Base-by-base conservation (phyloP, 2,888 invertebrate species). In the Tortricodes alternella region DNA sequence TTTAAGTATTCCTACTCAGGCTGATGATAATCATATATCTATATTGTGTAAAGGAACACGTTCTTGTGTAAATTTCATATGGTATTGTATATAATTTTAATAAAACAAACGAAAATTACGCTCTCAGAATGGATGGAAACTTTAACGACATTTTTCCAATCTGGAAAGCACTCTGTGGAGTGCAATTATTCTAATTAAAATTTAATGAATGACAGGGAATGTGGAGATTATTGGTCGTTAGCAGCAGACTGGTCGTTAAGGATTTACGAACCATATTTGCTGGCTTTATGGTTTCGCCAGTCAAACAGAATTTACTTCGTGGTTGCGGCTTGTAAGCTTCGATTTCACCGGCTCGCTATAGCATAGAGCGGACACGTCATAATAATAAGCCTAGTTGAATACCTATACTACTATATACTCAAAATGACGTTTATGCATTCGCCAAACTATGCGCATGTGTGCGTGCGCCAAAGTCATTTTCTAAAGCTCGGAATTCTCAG, bases 101-200 rank as follows among this genome's bases (percentile, higher is more conserved):
- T n/a, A 11, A 29, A 9, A 29, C 34, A 7, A 3, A 15, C 15
- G 15, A 32, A 15, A 5, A 11, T 13, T n/a, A n/a, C n/a, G 6
- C 5, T 0, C 1, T 13, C 7, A 13, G 7, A 34, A 13, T 15
- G 16, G 24, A 15, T 9, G 4, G 9, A 9, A 9, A 16, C n/a
- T 19, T 9, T 9, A 46, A 27, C 11, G 32, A 8, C 13, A n/a
- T 4, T 18, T 44, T 39, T 18, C 13, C 39, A 53, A 32, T 46
- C 18, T 7, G 27, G n/a, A 16, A 39, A 13, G 19, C n/a, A 38
- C 44, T 16, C 39, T 18, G 39, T 16, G 2, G 41, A 48, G 55
- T 55, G 19, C 55, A 48, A 35, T 55, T 48, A 48, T 48, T 43
- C 35, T 48, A 55, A 55, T 55, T 35, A 55, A 55, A 55, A 9